Percentiles rank a stretch among this genome's conserved stretches.
Evolutionary conservation across 2,888 invertebrate species (phyloP).

Genomic region (Smittia aterrima): DNA sequence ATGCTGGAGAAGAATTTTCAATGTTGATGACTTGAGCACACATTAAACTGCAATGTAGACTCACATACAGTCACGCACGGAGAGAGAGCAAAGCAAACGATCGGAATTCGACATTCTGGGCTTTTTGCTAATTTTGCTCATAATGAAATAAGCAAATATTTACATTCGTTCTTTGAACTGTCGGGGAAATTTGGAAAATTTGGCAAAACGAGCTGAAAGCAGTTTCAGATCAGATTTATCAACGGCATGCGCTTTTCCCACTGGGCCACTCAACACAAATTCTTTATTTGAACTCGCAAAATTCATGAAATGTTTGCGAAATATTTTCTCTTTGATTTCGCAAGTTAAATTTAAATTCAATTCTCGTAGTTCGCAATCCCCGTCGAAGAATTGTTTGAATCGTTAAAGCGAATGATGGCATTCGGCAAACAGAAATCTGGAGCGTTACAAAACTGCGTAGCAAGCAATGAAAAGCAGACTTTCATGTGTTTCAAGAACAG

Average conservation of each 20-base stretch:
- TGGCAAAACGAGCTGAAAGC: neutral
- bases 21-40: neutral
- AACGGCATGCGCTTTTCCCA: neutral
- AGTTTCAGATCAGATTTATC: neutral
- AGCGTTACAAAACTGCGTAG: no score
- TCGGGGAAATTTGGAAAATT: neutral
- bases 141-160: slow-evolving; percentile 19
- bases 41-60: neutral
- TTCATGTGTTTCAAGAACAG: neutral
- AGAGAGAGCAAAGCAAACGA: neutral
- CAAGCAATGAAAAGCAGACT: neutral
- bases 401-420: no score
- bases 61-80: neutral
- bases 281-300: neutral
- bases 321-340: slow-evolving; percentile 6
- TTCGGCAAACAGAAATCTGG: no score
- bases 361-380: neutral
- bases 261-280: neutral
- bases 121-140: slow-evolving; percentile 14
- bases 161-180: slow-evolving; percentile 25
- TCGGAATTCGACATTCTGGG: neutral
- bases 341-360: slow-evolving; percentile 4
- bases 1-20: no score
- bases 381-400: neutral
- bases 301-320: neutral